Percentiles rank a stretch among this genome's conserved stretches.
Conservation (phyloP, 1,140 invertebrate species). For the Coelopa frigida region DNA sequence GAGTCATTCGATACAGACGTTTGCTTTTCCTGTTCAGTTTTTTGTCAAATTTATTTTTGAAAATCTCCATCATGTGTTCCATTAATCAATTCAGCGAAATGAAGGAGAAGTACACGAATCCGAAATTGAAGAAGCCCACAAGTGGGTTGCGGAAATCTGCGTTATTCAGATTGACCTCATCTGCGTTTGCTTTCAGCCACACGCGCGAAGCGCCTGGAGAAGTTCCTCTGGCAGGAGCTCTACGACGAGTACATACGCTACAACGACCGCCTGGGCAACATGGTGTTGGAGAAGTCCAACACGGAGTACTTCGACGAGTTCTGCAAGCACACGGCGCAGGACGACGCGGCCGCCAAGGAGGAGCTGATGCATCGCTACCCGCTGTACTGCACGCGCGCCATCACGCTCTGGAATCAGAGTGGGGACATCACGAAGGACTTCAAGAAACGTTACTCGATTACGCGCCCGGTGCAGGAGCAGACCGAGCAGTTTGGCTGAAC, state of each 20-base stretch:
- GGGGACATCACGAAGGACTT: conserved; percentile 35
- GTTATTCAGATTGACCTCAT: not conserved
- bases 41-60: no score
- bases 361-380: conserved; percentile 29
- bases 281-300: conserved; percentile 14
- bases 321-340: conserved; percentile 29
- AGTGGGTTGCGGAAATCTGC: not conserved
- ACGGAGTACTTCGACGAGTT: conserved; percentile 35
- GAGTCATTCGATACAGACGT: no score
- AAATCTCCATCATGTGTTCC: conserved; percentile 11
- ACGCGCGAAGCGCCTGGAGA: conserved; percentile 23
- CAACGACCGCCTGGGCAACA: conserved; percentile 9
- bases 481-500: conserved; percentile 31
- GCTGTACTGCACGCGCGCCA: conserved; percentile 31
- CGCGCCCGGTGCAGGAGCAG: conserved; percentile 28
- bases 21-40: no score
- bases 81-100: conserved; percentile 8
- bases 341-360: conserved; percentile 26
- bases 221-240: conserved; percentile 35
- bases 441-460: conserved; percentile 26
- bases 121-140: conserved; percentile 13
- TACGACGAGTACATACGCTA: conserved; percentile 35
- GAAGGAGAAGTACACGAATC: conserved; percentile 11
- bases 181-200: conserved; percentile 20
- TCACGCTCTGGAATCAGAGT: conserved; percentile 30